These are phyloP conservation scores for Tachina lurida DNA, from an alignment of 2,888 invertebrate genomes.

Conservation along the genomic window DNA sequence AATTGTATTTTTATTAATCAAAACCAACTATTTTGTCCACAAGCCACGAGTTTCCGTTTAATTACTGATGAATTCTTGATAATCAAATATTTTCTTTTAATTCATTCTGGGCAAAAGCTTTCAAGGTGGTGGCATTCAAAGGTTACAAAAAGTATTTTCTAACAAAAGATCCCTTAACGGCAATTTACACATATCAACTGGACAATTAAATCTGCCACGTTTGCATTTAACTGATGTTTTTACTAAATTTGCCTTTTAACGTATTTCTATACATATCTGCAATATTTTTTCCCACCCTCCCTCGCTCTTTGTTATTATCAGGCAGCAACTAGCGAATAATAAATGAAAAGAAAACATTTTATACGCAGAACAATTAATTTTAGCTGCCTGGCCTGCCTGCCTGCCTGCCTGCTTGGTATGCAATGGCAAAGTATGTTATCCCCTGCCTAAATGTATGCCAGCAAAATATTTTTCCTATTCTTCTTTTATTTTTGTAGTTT, in stretches of 20 bases:
- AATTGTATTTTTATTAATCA: background rate
- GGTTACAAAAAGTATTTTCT: background rate
- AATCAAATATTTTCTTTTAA: slow-evolving; percentile 48
- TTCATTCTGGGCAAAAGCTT: slow-evolving; percentile 5
- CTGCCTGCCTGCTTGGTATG: background rate
- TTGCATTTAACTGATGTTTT: slow-evolving; percentile 61
- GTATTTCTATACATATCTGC: background rate
- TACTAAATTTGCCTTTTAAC: slow-evolving; percentile 16
- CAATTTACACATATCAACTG: slow-evolving; percentile 70
- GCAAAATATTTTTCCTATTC: slow-evolving; percentile 14
- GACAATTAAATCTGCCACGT: slow-evolving; percentile 71
- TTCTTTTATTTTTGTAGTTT: slow-evolving; percentile 11
- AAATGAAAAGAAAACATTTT: slow-evolving; percentile 70
- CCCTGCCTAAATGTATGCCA: slow-evolving; percentile 22
- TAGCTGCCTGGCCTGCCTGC: slow-evolving; percentile 10
- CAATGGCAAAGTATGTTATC: slow-evolving; percentile 1
- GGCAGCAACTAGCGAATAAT: slow-evolving; percentile 36
- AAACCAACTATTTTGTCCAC: background rate
- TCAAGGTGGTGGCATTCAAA: background rate
- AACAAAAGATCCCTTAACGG: slow-evolving; percentile 52
- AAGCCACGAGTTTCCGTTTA: background rate
- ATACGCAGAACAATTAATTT: slow-evolving; percentile 67
- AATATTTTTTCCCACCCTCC: background rate
- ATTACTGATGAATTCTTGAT: slow-evolving; percentile 36
- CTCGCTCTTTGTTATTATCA: background rate